Evolutionary conservation across 1,140 invertebrate genomes (phyloP), one percentile per base, ranked within the genome.

Genomic region (Papilio helenus): DNA sequence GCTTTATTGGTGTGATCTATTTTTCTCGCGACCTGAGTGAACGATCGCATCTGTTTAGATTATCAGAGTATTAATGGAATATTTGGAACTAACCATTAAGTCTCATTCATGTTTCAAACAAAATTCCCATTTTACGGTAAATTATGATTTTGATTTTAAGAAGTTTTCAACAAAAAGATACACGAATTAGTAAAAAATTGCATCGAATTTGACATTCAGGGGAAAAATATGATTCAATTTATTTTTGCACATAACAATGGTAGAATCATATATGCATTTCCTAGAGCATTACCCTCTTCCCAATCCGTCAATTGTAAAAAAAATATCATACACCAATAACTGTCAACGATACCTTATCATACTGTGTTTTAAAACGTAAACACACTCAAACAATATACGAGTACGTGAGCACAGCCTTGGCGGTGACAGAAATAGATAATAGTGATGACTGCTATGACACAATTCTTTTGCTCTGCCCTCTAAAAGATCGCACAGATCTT

Each of bases 21-120:
- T 68, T 29, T 29, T 68, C 61, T 26, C 61, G 61, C 61, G 58
- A 65, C 23, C 12, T 29, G 58, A 68, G 26, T 29, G 26, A 68
- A 68, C 61, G 26, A 7, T 68, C 14, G 18, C 61, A 12, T 68
- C 61, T 29, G 61, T 68, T 68, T 68, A 14, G 23, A 29, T 68
- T 68, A 68, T 14, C 61, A 29, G 26, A 68, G 61, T 68, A 68
- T 68, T 68, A 68, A 68, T 68, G 26, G 61, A 68, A 68, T 68
- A 68, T 68, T 68, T 68, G 61, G 26, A 68, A 68, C 26, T 68
- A 16, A 68, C 29, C 14, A 2, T 29, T 16, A 29, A 68, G 23
- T 68, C 3, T 68, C 61, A 68, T 68, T 68, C 61, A 68, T 68
- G 61, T 68, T 29, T 68, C 23, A 65, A 65, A 29, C 26, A 23